These are phyloP conservation scores for Harpalus rubripes DNA, from an alignment of 2,888 invertebrate species.

Conservation along the genomic window DNA sequence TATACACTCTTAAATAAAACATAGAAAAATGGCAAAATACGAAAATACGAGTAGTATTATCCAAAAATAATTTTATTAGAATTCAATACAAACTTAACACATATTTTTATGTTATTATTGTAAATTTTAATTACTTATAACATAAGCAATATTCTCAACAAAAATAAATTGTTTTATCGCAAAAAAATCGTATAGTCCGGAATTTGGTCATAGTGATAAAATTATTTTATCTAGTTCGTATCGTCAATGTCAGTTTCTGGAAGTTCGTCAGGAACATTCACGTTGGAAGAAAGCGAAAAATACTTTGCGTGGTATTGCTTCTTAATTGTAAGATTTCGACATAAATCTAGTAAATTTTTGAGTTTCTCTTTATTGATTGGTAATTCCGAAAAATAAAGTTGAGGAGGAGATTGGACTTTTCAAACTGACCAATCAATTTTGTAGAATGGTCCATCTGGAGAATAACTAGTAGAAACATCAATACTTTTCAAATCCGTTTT, in stretches of 20 bases:
- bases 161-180: constrained; percentile 23
- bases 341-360: constrained; percentile 39
- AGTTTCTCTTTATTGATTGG: constrained; percentile 45
- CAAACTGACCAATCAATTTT: constrained; percentile 24
- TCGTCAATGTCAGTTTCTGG: constrained; percentile 55
- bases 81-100: background rate
- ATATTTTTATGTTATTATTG: background rate
- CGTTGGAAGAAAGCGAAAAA: constrained; percentile 44
- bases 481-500: constrained; percentile 48
- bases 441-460: constrained; percentile 19
- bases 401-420: constrained; percentile 2
- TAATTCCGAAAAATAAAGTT: constrained; percentile 21
- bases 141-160: background rate
- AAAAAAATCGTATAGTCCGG: background rate
- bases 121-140: background rate
- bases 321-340: constrained; percentile 49
- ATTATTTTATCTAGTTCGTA: constrained; percentile 15
- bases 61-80: constrained; percentile 9
- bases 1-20: background rate
- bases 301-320: constrained; percentile 57
- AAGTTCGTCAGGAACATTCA: constrained; percentile 53
- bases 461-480: constrained; percentile 30
- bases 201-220: background rate
- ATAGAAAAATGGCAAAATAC: background rate
- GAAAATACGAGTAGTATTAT: constrained; percentile 9